phyloP scores from a whole-genome alignment of 2,113 vertebrate species.

The Silurus meridionalis region DNA sequence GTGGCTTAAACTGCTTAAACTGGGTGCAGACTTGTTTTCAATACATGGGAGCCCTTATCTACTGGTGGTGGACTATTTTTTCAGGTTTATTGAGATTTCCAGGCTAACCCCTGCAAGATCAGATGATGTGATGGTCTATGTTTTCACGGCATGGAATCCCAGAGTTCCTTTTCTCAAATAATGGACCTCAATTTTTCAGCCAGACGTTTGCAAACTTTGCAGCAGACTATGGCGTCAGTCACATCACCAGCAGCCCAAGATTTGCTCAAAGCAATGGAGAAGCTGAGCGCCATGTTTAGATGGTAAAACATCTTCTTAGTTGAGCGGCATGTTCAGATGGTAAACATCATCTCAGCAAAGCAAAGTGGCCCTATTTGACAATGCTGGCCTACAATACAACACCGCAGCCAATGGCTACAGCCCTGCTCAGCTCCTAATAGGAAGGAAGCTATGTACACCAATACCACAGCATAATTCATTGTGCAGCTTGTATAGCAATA shows the following conservation, averaged over 20 bases:
- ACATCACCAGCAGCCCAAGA: background rate
- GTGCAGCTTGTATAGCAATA: too few relatives aligned
- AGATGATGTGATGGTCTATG: background rate
- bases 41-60: background rate
- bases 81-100: background rate
- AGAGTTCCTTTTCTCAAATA: background rate
- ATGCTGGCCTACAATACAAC: slow-evolving; percentile 11
- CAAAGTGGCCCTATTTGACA: background rate
- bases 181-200: slow-evolving; percentile 21
- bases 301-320: background rate
- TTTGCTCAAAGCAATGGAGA: slow-evolving; percentile 26
- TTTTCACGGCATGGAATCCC: background rate
- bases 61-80: background rate
- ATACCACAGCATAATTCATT: too few relatives aligned
- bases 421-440: slow-evolving; percentile 15
- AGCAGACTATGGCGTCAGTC: background rate
- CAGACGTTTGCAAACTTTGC: background rate
- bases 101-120: background rate
- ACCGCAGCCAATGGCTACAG: background rate
- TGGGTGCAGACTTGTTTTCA: background rate
- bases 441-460: too few relatives aligned
- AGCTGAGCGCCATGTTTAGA: slow-evolving; percentile 1
- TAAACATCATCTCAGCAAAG: slow-evolving; percentile 1
- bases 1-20: background rate
- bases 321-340: too few relatives aligned